Conservation (phyloP, 1,140 invertebrate species). For the Aricia agestis region DNA sequence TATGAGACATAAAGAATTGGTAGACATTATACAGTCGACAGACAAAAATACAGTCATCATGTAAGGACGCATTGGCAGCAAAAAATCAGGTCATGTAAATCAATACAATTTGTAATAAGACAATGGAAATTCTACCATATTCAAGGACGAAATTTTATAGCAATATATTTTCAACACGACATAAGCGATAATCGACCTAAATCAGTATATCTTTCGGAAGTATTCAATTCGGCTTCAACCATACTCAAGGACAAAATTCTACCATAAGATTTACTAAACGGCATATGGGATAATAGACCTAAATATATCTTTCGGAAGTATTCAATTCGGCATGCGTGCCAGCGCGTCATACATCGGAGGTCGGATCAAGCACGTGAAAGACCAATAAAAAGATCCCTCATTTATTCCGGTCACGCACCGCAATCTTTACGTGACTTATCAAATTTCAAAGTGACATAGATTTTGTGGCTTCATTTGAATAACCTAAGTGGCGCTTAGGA, state of each 20-base stretch:
- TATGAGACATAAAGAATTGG: too few relatives aligned
- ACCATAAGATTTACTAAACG: too few relatives aligned
- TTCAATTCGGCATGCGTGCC: background rate
- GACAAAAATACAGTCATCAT: too few relatives aligned
- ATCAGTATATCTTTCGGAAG: background rate
- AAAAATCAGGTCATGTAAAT: too few relatives aligned
- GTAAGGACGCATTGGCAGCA: too few relatives aligned
- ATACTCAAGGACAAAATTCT: too few relatives aligned
- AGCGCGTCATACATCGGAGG: background rate
- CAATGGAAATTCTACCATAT: too few relatives aligned
- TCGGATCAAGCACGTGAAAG: background rate
- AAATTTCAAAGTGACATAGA: background rate
- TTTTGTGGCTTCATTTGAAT: constrained; percentile 3
- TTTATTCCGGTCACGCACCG: background rate
- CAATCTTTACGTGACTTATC: constrained; percentile 3
- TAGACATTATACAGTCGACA: too few relatives aligned
- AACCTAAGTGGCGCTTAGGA: background rate
- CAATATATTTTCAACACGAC: too few relatives aligned
- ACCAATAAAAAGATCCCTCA: constrained; percentile 2
- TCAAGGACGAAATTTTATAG: background rate
- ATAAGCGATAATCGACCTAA: too few relatives aligned
- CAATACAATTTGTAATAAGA: too few relatives aligned
- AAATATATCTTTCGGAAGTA: constrained; percentile 2
- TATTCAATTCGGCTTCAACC: constrained; percentile 7
- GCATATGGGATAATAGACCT: too few relatives aligned